Base-by-base conservation (phyloP, 2,797 vertebrate genomes). In the Gobio occitaniae region DNA sequence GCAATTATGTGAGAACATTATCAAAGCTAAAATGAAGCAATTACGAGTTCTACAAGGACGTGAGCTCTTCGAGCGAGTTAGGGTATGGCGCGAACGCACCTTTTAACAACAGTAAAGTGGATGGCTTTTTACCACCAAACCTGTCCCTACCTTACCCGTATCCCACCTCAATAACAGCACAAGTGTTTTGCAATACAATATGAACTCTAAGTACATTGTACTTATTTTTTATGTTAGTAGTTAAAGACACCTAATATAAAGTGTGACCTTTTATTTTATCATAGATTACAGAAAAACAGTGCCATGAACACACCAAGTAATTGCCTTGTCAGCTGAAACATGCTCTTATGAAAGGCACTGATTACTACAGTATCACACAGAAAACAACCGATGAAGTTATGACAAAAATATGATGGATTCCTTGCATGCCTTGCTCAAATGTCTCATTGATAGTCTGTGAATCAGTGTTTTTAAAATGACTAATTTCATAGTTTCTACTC, bases 321-420 rank as follows among this genome's bases (percentile, higher is more conserved):
- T 83, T 66, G 59, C 44, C 32, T 63, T 75, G 71, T 83, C 82
- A 25, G 44, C 16, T 76, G 41, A 74, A 38, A 12, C 81, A 38
- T 83, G 70, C 15, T 63, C 47, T 52, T 66, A 65, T 75, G 29
- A 74, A 63, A 63, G 52, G 6, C 25, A 66, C 29, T 21, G 3
- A 70, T 63, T 63, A n/a, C 11, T 12, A 65, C 25, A 44, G 29
- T 12, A 21, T 66, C 17, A 16, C 19, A n/a, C 25, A n/a, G 10
- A 38, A 52, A 65, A 13, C 3, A 47, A 71, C 12, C 9, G 7
- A 65, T 21, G 7, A 65, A 21, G 29, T 52, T 25, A 11, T 29
- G 50, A 70, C 38, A 25, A 56, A 69, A 80, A 25, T 2, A 38
- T n/a, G 63, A 66, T 68, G 78, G 25, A 36, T 47, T 36, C 47